phyloP scores from a whole-genome alignment of 1,140 invertebrate species.

The Liolophura sinensis region DNA sequence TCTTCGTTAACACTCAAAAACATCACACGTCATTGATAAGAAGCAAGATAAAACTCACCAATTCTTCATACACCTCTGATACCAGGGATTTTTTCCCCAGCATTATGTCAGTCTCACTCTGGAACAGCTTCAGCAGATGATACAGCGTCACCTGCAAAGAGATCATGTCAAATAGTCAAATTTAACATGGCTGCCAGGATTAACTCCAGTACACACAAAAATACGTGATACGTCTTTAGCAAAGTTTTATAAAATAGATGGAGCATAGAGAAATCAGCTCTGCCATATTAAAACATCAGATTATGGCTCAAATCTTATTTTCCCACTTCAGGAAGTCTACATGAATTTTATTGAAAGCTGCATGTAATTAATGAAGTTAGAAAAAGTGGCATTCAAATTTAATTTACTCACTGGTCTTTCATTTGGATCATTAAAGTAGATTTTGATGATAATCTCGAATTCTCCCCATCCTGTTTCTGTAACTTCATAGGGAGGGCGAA shows the following conservation, averaged over 20 bases:
- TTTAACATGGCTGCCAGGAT: too few relatives aligned
- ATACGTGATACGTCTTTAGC: too few relatives aligned
- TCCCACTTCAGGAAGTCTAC: too few relatives aligned
- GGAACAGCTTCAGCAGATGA: constrained; percentile 94
- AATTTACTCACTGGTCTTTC: constrained; percentile 81
- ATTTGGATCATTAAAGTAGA: constrained; percentile 96
- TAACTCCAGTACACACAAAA: too few relatives aligned
- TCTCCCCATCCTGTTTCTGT: constrained; percentile 99
- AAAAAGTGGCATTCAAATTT: neutral
- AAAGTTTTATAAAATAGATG: too few relatives aligned
- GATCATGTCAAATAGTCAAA: neutral
- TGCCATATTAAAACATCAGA: too few relatives aligned
- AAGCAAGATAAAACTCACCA: constrained; percentile 62
- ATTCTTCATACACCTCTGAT: constrained; percentile 95
- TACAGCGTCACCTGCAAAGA: constrained; percentile 84
- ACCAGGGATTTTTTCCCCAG: constrained; percentile 80
- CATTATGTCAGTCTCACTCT: constrained; percentile 64
- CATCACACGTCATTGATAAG: neutral
- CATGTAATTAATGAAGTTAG: too few relatives aligned
- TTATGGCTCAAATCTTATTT: too few relatives aligned
- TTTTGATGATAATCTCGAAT: constrained; percentile 98
- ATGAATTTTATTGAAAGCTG: too few relatives aligned
- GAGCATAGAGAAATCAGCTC: too few relatives aligned
- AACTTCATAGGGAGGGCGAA: constrained; percentile 95
- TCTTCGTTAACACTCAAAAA: too few relatives aligned